phyloP scores from a whole-genome alignment of 2,113 vertebrate genomes.

The Percina caprodes region DNA sequence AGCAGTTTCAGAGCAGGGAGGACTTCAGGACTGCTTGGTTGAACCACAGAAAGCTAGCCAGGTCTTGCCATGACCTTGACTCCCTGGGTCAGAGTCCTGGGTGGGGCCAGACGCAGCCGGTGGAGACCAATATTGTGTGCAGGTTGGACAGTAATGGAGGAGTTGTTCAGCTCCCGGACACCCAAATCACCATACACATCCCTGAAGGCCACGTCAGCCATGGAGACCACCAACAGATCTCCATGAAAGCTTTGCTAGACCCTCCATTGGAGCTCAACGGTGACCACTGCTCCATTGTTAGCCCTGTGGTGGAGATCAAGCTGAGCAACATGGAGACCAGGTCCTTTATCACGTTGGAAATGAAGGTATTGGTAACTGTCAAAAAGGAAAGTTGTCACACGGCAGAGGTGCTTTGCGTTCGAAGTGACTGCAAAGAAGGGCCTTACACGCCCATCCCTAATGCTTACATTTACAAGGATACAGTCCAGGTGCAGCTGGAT shows the following conservation, averaged over 20 bases:
- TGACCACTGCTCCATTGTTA: slow-evolving; percentile 91
- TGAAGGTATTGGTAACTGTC: slow-evolving; percentile 89
- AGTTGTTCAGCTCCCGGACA: slow-evolving; percentile 94
- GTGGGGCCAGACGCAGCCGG: slow-evolving; percentile 97
- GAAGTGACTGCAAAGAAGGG: slow-evolving; percentile 92
- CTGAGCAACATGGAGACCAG: slow-evolving; percentile 95
- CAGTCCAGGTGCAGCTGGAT: slow-evolving; percentile 91
- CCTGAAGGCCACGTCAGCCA: slow-evolving; percentile 92
- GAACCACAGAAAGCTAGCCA: slow-evolving; percentile 94
- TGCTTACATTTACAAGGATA: slow-evolving; percentile 90
- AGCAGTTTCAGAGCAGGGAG: slow-evolving; percentile 96
- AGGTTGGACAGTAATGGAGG: slow-evolving; percentile 92
- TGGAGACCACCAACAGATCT: slow-evolving; percentile 93
- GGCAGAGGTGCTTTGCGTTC: slow-evolving; percentile 89
- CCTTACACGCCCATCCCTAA: slow-evolving; percentile 87
- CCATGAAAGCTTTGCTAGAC: slow-evolving; percentile 94
- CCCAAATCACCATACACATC: slow-evolving; percentile 90
- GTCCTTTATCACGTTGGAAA: slow-evolving; percentile 90
- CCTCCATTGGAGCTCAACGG: slow-evolving; percentile 93
- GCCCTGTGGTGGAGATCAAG: slow-evolving; percentile 94
- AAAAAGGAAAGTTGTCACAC: slow-evolving; percentile 86
- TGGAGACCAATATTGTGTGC: slow-evolving; percentile 95
- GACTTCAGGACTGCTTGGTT: slow-evolving; percentile 96
- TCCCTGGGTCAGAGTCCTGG: slow-evolving; percentile 94
- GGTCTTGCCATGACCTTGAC: slow-evolving; percentile 96